Evolutionary conservation across 2,888 invertebrate species (phyloP).

Genomic region (Caenorhabditis sp.): DNA sequence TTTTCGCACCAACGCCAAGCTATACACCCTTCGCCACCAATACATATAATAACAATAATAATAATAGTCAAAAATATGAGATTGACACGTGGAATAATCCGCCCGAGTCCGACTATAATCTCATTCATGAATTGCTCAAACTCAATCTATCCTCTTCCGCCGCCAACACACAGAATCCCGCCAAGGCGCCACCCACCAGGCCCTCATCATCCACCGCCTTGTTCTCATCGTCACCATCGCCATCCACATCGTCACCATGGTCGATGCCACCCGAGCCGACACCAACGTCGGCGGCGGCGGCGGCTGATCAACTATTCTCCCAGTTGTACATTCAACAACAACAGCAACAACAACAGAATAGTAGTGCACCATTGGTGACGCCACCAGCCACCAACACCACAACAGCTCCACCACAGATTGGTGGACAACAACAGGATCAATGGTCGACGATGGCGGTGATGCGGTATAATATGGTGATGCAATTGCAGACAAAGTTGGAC

Average conservation of each 20-base stretch:
- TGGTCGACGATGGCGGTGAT: conserved; percentile 17
- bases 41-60: background rate
- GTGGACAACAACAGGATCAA: conserved; percentile 17
- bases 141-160: no score
- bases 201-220: conserved; percentile 15
- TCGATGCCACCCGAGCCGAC: conserved; percentile 30
- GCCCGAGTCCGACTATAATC: conserved; percentile 36
- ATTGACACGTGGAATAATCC: conserved; percentile 35
- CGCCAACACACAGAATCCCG: conserved; percentile 6
- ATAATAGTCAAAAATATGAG: conserved; percentile 10
- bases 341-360: conserved; percentile 4
- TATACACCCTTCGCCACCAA: no score
- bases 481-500: conserved; percentile 80
- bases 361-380: no score
- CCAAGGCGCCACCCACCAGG: background rate
- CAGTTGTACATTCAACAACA: conserved; percentile 37
- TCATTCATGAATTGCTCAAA: conserved; percentile 49
- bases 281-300: no score
- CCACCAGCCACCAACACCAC: no score
- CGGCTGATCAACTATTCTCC: conserved; percentile 12
- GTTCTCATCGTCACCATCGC: conserved; percentile 24
- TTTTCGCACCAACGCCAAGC: conserved; percentile 1
- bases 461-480: conserved; percentile 69
- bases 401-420: conserved; percentile 1
- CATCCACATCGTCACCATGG: conserved; percentile 39